Evolutionary conservation across 2,797 vertebrate species (phyloP), one percentile per base, ranked within the genome.

Genomic region (Hypotaenidia philippensis): DNA sequence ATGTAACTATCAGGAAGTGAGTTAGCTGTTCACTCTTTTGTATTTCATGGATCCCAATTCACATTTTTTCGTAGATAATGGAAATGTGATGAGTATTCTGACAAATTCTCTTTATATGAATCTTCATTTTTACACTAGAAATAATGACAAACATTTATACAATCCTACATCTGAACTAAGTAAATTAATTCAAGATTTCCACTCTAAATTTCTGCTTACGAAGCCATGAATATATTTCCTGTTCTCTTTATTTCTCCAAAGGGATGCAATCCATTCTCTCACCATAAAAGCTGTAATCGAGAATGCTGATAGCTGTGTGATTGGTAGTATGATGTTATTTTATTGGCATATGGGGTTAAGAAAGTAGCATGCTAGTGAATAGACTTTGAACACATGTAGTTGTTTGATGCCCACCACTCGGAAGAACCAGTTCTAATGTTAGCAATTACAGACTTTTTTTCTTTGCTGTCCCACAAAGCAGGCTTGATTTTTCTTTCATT

Each of bases 61-160:
- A 89, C 84, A 79, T 93, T 95, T 94, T 94, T 94, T 90, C 55
- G 47, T 49, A 53, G 56, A 82, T 70, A 95, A 95, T 90, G 66
- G 44, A 86, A 86, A 92, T 53, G 45, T 66, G 85, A 91, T 90
- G 91, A 94, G 36, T 79, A 74, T 86, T 90, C 87, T 94, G 63
- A 82, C 44, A 79, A 89, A 92, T 82, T 76, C 65, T 88, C 40
- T 75, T 94, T 88, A 49, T 74, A 74, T 19, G 70, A 83, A 49
- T 82, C 55, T 90, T 94, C 66, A 60, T 93, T 96, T 94, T 90
- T 91, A 72, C 49, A 84, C 63, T 90, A 79, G 89, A 94, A 94
- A 91, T 87, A 93, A 94, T 79, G 77, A 79, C 69, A 97, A 96
- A 97, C 83, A 91, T 96, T 96, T 95, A 89, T 91, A 94, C 53